Evolutionary conservation across 2,888 invertebrate species (phyloP).

Genomic region (Cephus pulcher): DNA sequence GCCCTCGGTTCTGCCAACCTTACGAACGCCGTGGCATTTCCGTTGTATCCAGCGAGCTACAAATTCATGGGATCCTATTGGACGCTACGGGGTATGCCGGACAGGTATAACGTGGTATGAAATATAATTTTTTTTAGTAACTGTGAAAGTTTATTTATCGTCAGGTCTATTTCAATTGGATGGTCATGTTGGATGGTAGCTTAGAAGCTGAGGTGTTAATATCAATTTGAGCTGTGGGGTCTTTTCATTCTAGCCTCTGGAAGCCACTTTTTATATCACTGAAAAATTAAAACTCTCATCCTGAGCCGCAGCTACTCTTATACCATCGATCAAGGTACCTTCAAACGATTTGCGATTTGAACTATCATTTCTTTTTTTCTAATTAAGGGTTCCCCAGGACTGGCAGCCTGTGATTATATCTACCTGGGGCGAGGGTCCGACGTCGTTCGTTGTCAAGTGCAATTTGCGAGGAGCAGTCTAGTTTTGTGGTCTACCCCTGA

Average conservation of each 20-base stretch:
- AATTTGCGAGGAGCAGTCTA: background rate
- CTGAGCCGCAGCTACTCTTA: background rate
- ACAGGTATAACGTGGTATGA: background rate
- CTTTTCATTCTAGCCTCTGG: background rate
- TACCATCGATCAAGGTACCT: background rate
- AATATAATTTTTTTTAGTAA: background rate
- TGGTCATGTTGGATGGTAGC: background rate
- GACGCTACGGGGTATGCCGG: background rate
- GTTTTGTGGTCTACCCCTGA: background rate
- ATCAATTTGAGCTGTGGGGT: background rate
- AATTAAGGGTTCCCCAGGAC: background rate
- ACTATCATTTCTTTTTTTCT: background rate
- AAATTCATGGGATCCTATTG: background rate
- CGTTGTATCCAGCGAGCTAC: background rate
- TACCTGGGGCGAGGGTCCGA: background rate
- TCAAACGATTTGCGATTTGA: background rate
- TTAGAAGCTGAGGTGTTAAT: background rate
- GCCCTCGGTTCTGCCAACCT: constrained; percentile 32
- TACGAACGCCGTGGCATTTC: background rate
- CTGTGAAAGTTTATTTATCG: background rate
- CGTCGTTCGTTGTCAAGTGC: background rate
- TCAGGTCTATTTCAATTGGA: background rate
- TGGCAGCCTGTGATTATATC: background rate
- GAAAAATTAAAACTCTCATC: background rate
- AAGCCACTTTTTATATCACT: background rate